These are phyloP conservation scores for Pachyrhynchus sulphureomaculatus DNA, from an alignment of 1,140 invertebrate species.

Conservation along the genomic window DNA sequence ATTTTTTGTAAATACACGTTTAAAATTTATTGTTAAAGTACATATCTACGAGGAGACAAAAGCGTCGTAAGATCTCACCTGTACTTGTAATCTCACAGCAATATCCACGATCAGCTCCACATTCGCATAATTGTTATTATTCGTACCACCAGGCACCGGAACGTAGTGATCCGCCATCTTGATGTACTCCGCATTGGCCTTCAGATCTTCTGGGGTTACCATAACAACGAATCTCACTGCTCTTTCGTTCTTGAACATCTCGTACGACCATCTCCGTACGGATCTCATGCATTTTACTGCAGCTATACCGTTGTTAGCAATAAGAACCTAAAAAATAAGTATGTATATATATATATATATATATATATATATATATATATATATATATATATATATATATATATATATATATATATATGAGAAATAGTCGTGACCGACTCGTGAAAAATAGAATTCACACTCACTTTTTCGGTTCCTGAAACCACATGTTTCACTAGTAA, in stretches of 20 bases:
- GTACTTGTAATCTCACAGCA: conserved; percentile 88
- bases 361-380: too few species aligned
- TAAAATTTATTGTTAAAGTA: too few species aligned
- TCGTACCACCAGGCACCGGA: conserved; percentile 94
- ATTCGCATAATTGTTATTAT: conserved; percentile 99
- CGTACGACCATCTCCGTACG: conserved; percentile 96
- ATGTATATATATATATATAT: too few species aligned
- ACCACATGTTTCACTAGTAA: too few species aligned
- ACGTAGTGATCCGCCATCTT: conserved; percentile 99
- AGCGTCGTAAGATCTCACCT: too few species aligned
- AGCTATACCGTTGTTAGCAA: conserved; percentile 99
- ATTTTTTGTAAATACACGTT: too few species aligned
- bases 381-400: too few species aligned
- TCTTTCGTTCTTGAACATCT: conserved; percentile 98
- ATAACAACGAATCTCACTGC: conserved; percentile 97
- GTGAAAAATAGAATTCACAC: too few species aligned
- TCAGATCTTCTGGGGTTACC: conserved; percentile 65
- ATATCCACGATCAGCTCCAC: conserved; percentile 98
- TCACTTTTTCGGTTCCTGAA: too few species aligned
- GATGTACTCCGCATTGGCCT: conserved; percentile 77
- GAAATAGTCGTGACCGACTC: too few species aligned
- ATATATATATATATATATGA: too few species aligned
- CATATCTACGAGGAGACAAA: too few species aligned
- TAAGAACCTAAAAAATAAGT: conserved; percentile 80
- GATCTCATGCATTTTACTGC: conserved; percentile 99